A percentile compares a stretch with the other conserved stretches of the same genome.
Evolutionary conservation across 2,888 invertebrate genomes (phyloP).

Genomic region (Aspidiotus rigidus): DNA sequence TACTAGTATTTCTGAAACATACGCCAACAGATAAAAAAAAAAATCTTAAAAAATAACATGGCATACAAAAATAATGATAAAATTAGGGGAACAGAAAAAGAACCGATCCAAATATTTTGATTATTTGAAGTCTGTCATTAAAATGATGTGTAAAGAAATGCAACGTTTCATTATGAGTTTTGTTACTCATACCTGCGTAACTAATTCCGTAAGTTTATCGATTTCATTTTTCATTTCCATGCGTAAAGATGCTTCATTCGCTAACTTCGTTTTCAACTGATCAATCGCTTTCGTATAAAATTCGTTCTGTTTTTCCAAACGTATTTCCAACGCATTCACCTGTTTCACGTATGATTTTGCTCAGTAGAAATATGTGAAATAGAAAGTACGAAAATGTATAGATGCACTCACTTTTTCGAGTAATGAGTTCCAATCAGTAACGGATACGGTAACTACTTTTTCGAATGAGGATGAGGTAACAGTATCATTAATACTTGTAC

Average conservation of each 20-base stretch:
- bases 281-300: conserved; percentile 48
- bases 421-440: conserved; percentile 24
- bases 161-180: no score
- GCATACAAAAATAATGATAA: no score
- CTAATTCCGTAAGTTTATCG: conserved; percentile 60
- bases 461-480: background rate
- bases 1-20: no score
- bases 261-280: conserved; percentile 53
- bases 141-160: no score
- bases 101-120: no score
- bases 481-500: conserved; percentile 28
- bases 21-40: no score
- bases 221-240: conserved; percentile 55
- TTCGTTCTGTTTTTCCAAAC: conserved; percentile 51
- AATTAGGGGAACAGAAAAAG: no score
- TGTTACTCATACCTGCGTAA: conserved; percentile 55
- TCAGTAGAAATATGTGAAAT: no score
- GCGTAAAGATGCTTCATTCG: conserved; percentile 56
- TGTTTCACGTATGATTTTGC: conserved; percentile 39
- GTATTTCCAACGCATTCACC: conserved; percentile 52
- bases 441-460: conserved; percentile 21
- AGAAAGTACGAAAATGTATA: background rate
- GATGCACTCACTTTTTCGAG: conserved; percentile 32
- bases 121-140: no score
- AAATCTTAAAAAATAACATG: no score